These are phyloP conservation scores for Heteromyza rotundicornis DNA, from an alignment of 2,888 invertebrate species.

Conservation along the genomic window DNA sequence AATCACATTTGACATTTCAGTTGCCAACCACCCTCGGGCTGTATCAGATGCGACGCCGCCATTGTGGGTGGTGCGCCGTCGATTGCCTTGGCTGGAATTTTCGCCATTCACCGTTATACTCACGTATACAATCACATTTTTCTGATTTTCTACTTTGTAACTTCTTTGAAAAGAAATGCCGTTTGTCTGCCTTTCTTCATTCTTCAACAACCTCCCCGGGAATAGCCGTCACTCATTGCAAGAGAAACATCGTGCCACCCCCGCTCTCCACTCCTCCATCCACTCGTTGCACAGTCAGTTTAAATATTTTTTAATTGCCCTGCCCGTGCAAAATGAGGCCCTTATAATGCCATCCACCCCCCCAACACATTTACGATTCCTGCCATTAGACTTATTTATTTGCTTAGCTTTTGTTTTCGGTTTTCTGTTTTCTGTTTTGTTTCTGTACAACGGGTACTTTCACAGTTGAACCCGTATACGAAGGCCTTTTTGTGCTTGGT, in stretches of 20 bases:
- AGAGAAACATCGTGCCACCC: too few species aligned
- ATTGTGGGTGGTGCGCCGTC: conserved; percentile 29
- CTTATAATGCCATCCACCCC: conserved; percentile 6
- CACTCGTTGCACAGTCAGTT: conserved; percentile 41
- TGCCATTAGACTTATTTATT: conserved; percentile 55
- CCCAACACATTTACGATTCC: conserved; percentile 16
- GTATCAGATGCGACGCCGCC: conserved; percentile 13
- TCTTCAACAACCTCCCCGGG: too few species aligned
- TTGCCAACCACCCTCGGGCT: conserved; percentile 25
- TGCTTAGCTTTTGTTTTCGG: conserved; percentile 40
- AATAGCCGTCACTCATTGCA: neutral
- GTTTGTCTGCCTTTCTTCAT: too few species aligned
- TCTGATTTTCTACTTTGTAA: conserved; percentile 36
- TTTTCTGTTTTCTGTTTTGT: conserved; percentile 24
- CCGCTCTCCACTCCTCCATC: conserved; percentile 16
- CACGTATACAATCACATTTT: conserved; percentile 57
- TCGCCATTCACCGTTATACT: conserved; percentile 51
- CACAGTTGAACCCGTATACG: neutral
- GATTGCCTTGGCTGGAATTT: conserved; percentile 23
- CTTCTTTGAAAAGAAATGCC: conserved; percentile 20
- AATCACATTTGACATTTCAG: conserved; percentile 58
- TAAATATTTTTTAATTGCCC: conserved; percentile 59
- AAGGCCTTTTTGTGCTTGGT: conserved; percentile 29
- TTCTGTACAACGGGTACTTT: conserved; percentile 25
- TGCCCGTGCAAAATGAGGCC: conserved; percentile 25